phyloP scores from a whole-genome alignment of 1,140 invertebrate genomes.

The Vollenhovia emeryi region DNA sequence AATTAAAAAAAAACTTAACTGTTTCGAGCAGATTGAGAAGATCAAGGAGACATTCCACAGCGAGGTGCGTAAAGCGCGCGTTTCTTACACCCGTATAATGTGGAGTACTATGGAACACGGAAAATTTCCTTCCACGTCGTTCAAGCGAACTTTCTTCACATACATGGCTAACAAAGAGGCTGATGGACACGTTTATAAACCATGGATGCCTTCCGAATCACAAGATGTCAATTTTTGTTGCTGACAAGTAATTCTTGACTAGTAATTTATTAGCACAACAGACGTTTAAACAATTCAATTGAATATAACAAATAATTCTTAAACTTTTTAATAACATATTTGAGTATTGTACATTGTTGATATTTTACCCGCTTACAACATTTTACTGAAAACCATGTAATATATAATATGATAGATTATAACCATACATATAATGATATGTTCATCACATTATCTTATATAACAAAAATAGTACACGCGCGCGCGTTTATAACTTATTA shows the following conservation, averaged over 20 bases:
- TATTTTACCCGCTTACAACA: too few species aligned
- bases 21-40: slow-evolving; percentile 69
- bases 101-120: slow-evolving; percentile 78
- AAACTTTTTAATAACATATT: background rate
- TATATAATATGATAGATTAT: too few species aligned
- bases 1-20: background rate
- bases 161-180: slow-evolving; percentile 77
- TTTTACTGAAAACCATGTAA: too few species aligned
- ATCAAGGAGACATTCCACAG: slow-evolving; percentile 73
- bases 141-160: slow-evolving; percentile 80
- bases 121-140: slow-evolving; percentile 75
- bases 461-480: too few species aligned
- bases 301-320: background rate
- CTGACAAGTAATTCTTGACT: slow-evolving; percentile 1
- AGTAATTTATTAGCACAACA: too few species aligned
- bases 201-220: slow-evolving; percentile 46
- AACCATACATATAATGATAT: too few species aligned
- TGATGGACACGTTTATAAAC: slow-evolving; percentile 73
- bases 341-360: too few species aligned
- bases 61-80: slow-evolving; percentile 71
- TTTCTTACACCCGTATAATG: slow-evolving; percentile 66
- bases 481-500: too few species aligned
- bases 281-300: background rate
- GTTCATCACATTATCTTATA: too few species aligned
- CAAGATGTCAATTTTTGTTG: background rate